Evolutionary conservation across 2,797 vertebrate species (phyloP).

Genomic region (Myiothlypis chrysogaster): DNA sequence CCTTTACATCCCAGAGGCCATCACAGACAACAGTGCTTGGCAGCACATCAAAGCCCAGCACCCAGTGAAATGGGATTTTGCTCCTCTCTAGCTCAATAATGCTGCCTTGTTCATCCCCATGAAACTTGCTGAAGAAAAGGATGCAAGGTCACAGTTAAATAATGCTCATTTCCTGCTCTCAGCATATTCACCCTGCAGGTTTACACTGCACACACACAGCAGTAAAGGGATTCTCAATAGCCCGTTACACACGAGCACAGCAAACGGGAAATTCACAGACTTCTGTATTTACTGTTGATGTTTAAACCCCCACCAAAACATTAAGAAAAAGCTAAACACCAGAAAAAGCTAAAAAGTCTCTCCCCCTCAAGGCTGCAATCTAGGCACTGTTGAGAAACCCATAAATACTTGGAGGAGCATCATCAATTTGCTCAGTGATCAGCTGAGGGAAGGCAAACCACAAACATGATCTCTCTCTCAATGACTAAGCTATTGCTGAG

Average conservation of each 20-base stretch:
- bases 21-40: slow-evolving; percentile 35
- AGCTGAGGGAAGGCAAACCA: neutral
- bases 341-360: neutral
- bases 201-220: neutral
- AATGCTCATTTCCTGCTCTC: slow-evolving; percentile 21
- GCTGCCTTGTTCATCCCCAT: slow-evolving; percentile 10
- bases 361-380: neutral
- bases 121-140: slow-evolving; percentile 25
- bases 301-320: neutral
- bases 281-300: neutral
- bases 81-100: slow-evolving; percentile 21
- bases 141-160: slow-evolving; percentile 49
- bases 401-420: neutral
- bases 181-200: neutral
- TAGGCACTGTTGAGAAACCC: neutral
- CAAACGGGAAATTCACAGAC: neutral
- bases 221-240: neutral
- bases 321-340: neutral
- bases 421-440: neutral
- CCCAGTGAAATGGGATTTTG: neutral
- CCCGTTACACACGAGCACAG: rapidly evolving
- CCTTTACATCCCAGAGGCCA: slow-evolving; percentile 26
- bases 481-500: neutral
- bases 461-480: neutral
- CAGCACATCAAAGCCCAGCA: slow-evolving; percentile 35